Conservation (phyloP, 2,113 vertebrate genomes). For the Rhea pennata region DNA sequence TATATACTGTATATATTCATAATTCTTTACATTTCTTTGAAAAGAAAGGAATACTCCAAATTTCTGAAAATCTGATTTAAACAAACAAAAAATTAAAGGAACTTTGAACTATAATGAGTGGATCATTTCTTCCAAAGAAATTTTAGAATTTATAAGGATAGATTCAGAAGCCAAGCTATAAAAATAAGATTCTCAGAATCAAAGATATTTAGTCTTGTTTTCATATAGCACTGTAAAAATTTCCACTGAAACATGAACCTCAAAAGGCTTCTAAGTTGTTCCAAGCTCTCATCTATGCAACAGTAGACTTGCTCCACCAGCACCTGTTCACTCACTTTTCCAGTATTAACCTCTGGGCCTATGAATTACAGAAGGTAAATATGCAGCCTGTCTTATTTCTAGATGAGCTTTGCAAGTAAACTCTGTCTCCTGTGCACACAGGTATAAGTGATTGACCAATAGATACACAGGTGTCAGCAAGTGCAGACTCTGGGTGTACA, state of each 20-base stretch:
- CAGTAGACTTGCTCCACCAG: not conserved
- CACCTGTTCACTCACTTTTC: not conserved
- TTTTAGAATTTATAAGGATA: not conserved
- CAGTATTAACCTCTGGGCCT: not conserved
- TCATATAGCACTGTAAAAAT: rapidly evolving
- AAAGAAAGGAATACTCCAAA: not conserved
- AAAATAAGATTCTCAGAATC: not conserved
- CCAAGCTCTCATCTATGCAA: not conserved
- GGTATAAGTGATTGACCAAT: not conserved
- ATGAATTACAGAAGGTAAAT: not conserved
- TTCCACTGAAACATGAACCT: not conserved
- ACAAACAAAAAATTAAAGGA: not conserved
- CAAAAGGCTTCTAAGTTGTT: not conserved
- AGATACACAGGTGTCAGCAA: not conserved
- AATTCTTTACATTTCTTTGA: not conserved
- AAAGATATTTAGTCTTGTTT: not conserved
- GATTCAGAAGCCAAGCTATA: not conserved
- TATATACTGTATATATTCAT: not conserved
- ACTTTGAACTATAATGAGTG: not conserved
- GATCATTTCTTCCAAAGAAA: not conserved
- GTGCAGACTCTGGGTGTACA: not conserved
- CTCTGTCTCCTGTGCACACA: not conserved
- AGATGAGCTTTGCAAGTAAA: not conserved
- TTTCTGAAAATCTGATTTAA: not conserved
- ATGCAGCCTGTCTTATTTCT: not conserved